Conservation (phyloP, 2,113 vertebrate genomes). For the Bostrychus sinensis region DNA sequence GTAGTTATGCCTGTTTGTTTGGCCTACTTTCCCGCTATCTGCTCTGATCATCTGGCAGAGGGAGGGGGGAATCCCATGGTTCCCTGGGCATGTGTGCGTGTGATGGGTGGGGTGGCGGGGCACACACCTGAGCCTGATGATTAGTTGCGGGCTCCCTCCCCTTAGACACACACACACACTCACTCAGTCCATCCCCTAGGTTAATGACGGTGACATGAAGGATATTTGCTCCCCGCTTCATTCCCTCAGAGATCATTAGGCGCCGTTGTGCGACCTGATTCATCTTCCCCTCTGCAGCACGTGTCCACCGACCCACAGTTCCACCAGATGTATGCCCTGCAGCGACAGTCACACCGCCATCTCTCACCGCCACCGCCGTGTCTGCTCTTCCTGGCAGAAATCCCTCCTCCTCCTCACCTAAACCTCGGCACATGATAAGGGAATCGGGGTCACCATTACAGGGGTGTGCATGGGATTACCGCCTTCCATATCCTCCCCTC, state of each 20-base stretch:
- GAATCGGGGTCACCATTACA: slow-evolving; percentile 58
- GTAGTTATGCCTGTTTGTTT: slow-evolving; percentile 68
- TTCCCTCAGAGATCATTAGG: slow-evolving; percentile 70
- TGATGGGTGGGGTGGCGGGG: slow-evolving; percentile 40
- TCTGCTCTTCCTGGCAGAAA: slow-evolving; percentile 55
- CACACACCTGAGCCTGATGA: slow-evolving; percentile 70
- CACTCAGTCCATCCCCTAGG: slow-evolving; percentile 45
- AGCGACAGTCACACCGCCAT: slow-evolving; percentile 56
- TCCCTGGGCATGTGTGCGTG: slow-evolving; percentile 33
- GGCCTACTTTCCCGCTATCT: slow-evolving; percentile 71
- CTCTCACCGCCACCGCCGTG: slow-evolving; percentile 46
- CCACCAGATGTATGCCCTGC: slow-evolving; percentile 73
- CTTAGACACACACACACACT: slow-evolving; percentile 16
- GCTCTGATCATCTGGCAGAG: slow-evolving; percentile 67
- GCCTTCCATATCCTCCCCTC: slow-evolving; percentile 25
- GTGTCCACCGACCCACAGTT: slow-evolving; percentile 60
- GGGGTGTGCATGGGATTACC: slow-evolving; percentile 50
- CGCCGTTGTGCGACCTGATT: slow-evolving; percentile 64
- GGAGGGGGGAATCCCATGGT: slow-evolving; percentile 64
- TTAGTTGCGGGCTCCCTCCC: slow-evolving; percentile 48
- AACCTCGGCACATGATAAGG: slow-evolving; percentile 39
- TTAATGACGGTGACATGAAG: slow-evolving; percentile 70
- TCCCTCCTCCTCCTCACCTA: slow-evolving; percentile 37
- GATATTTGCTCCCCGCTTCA: slow-evolving; percentile 49
- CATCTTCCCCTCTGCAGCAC: slow-evolving; percentile 63